Conservation (phyloP, 2,888 invertebrate species). For the Candidula unifasciata region DNA sequence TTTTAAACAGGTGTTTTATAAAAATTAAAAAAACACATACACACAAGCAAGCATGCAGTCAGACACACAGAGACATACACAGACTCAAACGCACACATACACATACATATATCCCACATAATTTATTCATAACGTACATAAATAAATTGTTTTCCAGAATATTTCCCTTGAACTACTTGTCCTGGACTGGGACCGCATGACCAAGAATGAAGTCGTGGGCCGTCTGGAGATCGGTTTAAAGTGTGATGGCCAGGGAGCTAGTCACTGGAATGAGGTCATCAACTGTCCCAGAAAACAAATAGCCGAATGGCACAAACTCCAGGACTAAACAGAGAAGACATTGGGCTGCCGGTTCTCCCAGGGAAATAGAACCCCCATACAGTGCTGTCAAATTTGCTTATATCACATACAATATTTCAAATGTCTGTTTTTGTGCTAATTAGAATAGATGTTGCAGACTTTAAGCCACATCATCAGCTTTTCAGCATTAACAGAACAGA, state of each 20-base stretch:
- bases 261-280: conserved; percentile 98
- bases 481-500: not conserved
- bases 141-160: conserved; percentile 77
- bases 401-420: not conserved
- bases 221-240: conserved; percentile 92
- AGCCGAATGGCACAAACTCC: conserved; percentile 99
- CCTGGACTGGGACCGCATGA: conserved; percentile 98
- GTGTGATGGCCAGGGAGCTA: conserved; percentile 78
- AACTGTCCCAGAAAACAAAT: conserved; percentile 97
- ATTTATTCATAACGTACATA: not conserved
- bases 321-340: conserved; percentile 60
- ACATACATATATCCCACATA: not conserved
- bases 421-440: not conserved
- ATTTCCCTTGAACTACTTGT: conserved; percentile 92
- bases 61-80: no score
- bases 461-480: not conserved
- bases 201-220: conserved; percentile 99
- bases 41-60: no score
- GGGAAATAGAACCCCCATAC: not conserved
- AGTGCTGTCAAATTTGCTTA: not conserved
- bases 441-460: not conserved
- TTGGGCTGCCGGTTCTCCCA: not conserved
- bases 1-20: no score
- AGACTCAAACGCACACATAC: no score
- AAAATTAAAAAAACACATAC: no score